A percentile compares a stretch with the other conserved stretches of the same genome.
Conservation (phyloP, 2,797 vertebrate genomes). For the Hafferia zeledoni region DNA sequence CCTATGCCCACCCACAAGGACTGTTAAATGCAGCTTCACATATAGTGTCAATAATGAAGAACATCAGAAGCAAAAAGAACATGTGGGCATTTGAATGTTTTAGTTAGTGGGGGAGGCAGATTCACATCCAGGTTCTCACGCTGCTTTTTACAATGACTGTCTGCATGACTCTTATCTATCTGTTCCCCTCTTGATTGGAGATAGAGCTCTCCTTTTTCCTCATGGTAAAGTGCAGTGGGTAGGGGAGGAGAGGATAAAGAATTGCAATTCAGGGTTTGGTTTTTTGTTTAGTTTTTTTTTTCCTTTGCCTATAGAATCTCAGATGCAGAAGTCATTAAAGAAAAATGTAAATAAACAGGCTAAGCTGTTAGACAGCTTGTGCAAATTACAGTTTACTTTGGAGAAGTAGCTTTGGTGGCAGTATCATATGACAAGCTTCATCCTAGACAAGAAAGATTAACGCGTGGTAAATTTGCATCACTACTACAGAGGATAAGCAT, state of each 20-base stretch:
- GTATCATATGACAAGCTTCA: neutral
- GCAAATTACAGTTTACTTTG: neutral
- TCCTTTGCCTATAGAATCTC: neutral
- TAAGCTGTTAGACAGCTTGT: neutral
- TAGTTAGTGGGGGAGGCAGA: neutral
- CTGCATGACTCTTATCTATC: neutral
- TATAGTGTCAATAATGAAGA: constrained; percentile 14
- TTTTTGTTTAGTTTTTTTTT: neutral
- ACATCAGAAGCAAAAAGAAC: neutral
- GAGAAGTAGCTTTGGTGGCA: neutral
- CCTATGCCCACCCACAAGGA: constrained; percentile 23
- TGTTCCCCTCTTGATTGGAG: neutral
- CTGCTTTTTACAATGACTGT: neutral
- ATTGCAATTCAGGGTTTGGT: fast-evolving
- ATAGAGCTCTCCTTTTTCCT: neutral
- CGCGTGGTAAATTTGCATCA: fast-evolving
- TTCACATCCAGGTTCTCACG: neutral
- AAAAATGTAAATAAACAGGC: neutral
- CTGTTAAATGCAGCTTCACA: constrained; percentile 4
- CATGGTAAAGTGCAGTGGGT: neutral
- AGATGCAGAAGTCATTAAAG: neutral
- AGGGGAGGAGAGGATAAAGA: neutral
- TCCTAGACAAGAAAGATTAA: neutral
- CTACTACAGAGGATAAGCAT: neutral
- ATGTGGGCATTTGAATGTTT: neutral